Conservation (phyloP, 2,113 vertebrate species). For the Semicossyphus pulcher region DNA sequence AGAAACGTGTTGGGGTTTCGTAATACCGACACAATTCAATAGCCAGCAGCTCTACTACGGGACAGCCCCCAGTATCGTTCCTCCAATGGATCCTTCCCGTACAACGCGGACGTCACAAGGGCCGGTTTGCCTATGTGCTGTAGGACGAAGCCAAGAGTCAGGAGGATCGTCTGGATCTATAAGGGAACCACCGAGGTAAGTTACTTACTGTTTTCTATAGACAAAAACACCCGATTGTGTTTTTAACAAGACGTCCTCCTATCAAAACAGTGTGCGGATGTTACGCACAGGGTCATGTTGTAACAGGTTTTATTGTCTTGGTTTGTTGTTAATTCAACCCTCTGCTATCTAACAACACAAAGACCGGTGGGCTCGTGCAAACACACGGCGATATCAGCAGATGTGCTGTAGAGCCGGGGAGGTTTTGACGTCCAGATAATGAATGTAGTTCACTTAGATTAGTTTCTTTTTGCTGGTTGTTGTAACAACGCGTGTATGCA, state of each 20-base stretch:
- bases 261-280: accelerated
- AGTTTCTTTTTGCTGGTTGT: background rate
- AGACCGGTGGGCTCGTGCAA: slow-evolving; percentile 43
- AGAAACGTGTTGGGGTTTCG: accelerated
- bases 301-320: slow-evolving; percentile 12
- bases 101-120: slow-evolving; percentile 45
- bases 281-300: background rate
- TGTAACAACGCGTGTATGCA: background rate
- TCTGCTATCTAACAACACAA: slow-evolving; percentile 58
- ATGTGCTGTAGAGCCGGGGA: background rate
- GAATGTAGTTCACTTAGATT: background rate
- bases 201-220: background rate
- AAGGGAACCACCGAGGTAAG: slow-evolving; percentile 59
- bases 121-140: slow-evolving; percentile 18
- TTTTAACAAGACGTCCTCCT: accelerated
- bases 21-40: background rate
- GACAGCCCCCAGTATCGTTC: slow-evolving; percentile 7
- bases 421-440: background rate
- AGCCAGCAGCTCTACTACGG: background rate
- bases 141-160: background rate
- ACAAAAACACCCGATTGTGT: background rate
- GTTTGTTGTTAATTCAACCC: background rate
- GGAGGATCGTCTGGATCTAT: slow-evolving; percentile 1
- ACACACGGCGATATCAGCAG: background rate
- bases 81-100: slow-evolving; percentile 39